Evolutionary conservation across 1,140 invertebrate species (phyloP).

Genomic region (Drosophila obscura): DNA sequence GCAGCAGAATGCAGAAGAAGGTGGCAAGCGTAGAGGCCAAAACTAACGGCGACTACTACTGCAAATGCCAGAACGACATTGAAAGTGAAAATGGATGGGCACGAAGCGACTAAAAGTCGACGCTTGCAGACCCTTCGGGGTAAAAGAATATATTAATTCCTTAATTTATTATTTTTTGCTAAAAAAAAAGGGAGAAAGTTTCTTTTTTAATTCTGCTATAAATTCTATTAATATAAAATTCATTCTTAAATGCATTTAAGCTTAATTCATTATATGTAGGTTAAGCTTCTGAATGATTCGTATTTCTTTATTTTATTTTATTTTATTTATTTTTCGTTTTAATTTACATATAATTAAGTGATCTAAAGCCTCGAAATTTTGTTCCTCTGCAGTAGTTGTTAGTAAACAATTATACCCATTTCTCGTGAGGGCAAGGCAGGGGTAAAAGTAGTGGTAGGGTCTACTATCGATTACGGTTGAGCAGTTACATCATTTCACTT

Average conservation of each 20-base stretch:
- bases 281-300: too few relatives aligned
- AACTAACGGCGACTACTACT: constrained; percentile 16
- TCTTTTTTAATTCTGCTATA: too few relatives aligned
- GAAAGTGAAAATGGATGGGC: constrained; percentile 26
- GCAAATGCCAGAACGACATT: constrained; percentile 57
- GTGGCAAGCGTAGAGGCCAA: neutral
- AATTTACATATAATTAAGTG: too few relatives aligned
- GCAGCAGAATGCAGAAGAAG: constrained; percentile 3
- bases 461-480: constrained; percentile 70
- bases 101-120: neutral
- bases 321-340: too few relatives aligned
- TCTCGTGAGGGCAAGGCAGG: neutral
- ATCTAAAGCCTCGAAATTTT: neutral
- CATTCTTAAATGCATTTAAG: too few relatives aligned
- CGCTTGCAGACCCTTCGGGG: constrained; percentile 5
- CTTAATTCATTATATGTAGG: too few relatives aligned
- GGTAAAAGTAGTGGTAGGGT: neutral
- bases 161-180: too few relatives aligned
- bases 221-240: too few relatives aligned
- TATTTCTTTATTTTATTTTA: too few relatives aligned
- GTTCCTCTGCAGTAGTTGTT: neutral
- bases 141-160: neutral
- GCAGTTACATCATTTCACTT: constrained; percentile 80
- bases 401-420: constrained; percentile 28
- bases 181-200: too few relatives aligned